A percentile compares a stretch with the other conserved stretches of the same genome.
phyloP scores from a whole-genome alignment of 2,797 vertebrate species.

The Chaunax sp. region DNA sequence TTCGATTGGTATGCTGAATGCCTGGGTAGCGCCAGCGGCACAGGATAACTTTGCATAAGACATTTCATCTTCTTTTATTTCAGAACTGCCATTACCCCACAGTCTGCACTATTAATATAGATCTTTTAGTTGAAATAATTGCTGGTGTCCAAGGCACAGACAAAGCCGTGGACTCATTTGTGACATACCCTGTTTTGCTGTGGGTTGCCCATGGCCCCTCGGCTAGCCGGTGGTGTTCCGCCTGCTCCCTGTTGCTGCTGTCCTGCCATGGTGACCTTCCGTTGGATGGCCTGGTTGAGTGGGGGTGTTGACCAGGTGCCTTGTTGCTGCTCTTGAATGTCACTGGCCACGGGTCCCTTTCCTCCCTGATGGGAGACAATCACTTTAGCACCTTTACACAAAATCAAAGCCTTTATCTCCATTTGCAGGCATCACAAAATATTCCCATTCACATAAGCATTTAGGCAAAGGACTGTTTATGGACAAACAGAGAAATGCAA shows the following conservation, averaged over 20 bases:
- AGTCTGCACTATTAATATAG: slow-evolving; percentile 37
- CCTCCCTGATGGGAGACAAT: slow-evolving; percentile 81
- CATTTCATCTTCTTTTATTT: slow-evolving; percentile 45
- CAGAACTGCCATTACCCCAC: slow-evolving; percentile 26
- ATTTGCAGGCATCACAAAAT: slow-evolving; percentile 17
- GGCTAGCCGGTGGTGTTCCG: slow-evolving; percentile 70
- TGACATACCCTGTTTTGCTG: slow-evolving; percentile 83
- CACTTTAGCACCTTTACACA: slow-evolving; percentile 23
- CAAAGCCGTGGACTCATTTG: neutral
- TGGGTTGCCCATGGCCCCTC: slow-evolving; percentile 83
- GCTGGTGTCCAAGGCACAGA: slow-evolving; percentile 17
- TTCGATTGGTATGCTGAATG: slow-evolving; percentile 62
- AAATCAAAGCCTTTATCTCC: slow-evolving; percentile 16
- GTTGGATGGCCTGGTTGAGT: slow-evolving; percentile 82
- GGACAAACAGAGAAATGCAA: slow-evolving; percentile 21
- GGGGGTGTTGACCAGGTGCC: slow-evolving; percentile 59
- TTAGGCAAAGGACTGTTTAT: slow-evolving; percentile 10
- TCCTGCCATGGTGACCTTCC: slow-evolving; percentile 90
- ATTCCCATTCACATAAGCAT: slow-evolving; percentile 13
- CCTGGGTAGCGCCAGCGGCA: slow-evolving; percentile 51
- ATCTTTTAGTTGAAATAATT: slow-evolving; percentile 25
- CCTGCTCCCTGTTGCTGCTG: slow-evolving; percentile 81
- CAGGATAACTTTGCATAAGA: slow-evolving; percentile 53
- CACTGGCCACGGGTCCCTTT: slow-evolving; percentile 81
- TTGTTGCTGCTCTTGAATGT: slow-evolving; percentile 77